Percentiles rank a stretch among this genome's conserved stretches.
These are phyloP conservation scores for Axis porcinus DNA, from an alignment of 2,113 vertebrate species.

Conservation along the genomic window DNA sequence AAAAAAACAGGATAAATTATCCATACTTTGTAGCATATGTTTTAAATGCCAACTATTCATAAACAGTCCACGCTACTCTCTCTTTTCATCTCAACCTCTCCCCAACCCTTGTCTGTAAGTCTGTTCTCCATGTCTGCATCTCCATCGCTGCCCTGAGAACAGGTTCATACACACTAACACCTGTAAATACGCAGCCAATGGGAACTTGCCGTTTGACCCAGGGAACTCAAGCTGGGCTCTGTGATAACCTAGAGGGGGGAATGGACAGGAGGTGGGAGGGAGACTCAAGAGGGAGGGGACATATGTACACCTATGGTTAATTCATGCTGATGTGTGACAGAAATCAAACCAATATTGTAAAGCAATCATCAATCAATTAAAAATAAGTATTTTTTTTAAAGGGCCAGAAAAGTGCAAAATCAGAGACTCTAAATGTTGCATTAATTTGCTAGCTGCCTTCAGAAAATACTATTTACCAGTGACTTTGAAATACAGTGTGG, in stretches of 20 bases:
- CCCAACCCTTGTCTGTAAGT: neutral
- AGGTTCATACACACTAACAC: neutral
- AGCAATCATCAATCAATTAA: neutral
- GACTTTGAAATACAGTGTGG: slow-evolving; percentile 29
- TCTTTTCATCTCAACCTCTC: neutral
- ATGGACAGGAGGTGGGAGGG: neutral
- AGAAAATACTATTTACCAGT: slow-evolving; percentile 40
- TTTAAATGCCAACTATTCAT: neutral
- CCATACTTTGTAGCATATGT: neutral
- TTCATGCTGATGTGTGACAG: neutral
- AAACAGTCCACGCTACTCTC: neutral
- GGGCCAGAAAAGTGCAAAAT: slow-evolving; percentile 17
- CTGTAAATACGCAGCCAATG: neutral
- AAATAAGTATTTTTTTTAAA: neutral
- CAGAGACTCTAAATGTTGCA: slow-evolving; percentile 11
- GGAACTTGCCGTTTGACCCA: neutral
- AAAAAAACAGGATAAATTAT: neutral
- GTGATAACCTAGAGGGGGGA: neutral
- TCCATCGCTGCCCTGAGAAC: neutral
- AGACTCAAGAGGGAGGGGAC: neutral
- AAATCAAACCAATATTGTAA: neutral
- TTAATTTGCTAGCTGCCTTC: neutral
- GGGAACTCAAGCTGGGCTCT: neutral
- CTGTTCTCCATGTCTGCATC: neutral
- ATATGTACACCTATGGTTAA: neutral